A percentile compares a stretch with the other conserved stretches of the same genome.
Conservation (phyloP, 2,888 invertebrate genomes). For the Muschampia plurimacula region DNA sequence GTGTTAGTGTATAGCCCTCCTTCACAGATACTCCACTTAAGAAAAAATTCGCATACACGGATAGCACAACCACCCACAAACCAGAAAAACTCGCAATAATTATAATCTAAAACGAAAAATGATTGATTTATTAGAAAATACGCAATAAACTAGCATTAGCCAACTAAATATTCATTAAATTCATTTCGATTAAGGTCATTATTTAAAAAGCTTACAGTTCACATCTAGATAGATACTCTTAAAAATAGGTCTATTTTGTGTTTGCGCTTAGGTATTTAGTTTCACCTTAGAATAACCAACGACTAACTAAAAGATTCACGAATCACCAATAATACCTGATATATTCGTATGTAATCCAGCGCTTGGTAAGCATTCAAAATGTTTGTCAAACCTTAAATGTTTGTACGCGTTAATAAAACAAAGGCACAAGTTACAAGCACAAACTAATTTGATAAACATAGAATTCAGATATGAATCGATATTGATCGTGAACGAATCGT, state of each 20-base stretch:
- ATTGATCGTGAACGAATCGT: too few species aligned
- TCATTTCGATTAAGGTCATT: conserved; percentile 55
- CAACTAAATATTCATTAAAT: conserved; percentile 72
- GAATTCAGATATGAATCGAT: too few species aligned
- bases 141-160: conserved; percentile 76
- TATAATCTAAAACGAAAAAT: conserved; percentile 74
- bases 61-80: conserved; percentile 80
- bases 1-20: conserved; percentile 54
- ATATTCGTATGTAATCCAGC: neutral
- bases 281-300: conserved; percentile 21
- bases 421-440: too few species aligned
- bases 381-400: too few species aligned
- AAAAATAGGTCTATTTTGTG: conserved; percentile 34
- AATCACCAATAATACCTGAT: conserved; percentile 31
- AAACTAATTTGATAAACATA: too few species aligned
- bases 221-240: conserved; percentile 29
- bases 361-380: too few species aligned
- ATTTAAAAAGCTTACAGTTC: conserved; percentile 31
- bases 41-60: conserved; percentile 52
- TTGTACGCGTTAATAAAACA: too few species aligned
- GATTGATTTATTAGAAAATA: conserved; percentile 77
- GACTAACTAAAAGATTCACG: neutral
- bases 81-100: conserved; percentile 79
- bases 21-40: conserved; percentile 62
- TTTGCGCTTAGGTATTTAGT: conserved; percentile 32